These are phyloP conservation scores for Nymphalis urticae DNA, from an alignment of 2,888 invertebrate genomes.

Conservation along the genomic window DNA sequence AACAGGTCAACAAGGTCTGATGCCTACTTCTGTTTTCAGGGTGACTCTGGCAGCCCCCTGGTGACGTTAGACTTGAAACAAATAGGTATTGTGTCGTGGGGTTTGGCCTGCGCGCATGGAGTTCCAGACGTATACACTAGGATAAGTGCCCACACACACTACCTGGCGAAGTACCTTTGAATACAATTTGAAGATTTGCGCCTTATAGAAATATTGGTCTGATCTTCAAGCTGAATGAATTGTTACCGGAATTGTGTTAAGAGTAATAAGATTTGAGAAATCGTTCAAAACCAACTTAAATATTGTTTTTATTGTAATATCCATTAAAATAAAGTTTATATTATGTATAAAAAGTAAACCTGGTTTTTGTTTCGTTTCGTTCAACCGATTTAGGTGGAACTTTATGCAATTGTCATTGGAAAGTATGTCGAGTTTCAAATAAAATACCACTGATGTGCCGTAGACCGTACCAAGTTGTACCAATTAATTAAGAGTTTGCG, in stretches of 20 bases:
- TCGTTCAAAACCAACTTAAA: not conserved
- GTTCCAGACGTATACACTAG: conserved; percentile 61
- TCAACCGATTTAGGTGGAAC: no score
- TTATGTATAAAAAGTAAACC: not conserved
- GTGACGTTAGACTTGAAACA: conserved; percentile 44
- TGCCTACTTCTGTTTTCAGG: conserved; percentile 43
- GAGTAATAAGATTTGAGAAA: no score
- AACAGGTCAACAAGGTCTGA: not conserved
- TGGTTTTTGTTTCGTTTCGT: no score
- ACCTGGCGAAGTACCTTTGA: conserved; percentile 7
- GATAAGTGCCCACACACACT: conserved; percentile 48
- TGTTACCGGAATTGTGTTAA: no score
- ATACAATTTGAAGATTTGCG: not conserved
- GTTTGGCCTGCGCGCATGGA: conserved; percentile 61
- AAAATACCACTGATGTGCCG: no score
- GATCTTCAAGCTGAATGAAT: not conserved
- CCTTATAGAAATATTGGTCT: no score
- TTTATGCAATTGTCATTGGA: no score
- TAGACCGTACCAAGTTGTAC: no score
- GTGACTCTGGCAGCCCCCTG: conserved; percentile 63
- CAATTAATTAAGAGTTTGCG: no score
- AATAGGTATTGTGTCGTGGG: conserved; percentile 66
- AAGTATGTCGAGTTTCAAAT: no score
- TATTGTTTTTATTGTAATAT: not conserved
- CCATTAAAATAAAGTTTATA: not conserved